phyloP scores from a whole-genome alignment of 2,797 vertebrate genomes.

The Propithecus deckenii region DNA sequence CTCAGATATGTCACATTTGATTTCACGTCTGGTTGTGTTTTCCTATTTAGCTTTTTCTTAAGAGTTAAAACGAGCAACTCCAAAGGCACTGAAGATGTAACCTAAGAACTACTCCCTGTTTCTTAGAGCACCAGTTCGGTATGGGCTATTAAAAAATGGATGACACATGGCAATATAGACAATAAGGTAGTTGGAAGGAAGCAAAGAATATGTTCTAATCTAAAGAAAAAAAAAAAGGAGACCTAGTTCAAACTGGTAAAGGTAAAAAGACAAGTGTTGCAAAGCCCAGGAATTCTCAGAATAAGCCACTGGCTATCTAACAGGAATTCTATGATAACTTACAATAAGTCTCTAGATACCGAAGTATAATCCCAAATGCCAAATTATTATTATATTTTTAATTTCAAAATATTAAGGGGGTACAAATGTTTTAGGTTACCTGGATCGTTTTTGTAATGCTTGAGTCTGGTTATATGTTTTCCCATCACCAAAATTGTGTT shows the following conservation, averaged over 20 bases:
- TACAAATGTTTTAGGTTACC: too few relatives aligned
- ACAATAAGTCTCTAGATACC: not conserved
- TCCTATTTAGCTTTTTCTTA: not conserved
- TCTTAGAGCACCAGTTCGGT: not conserved
- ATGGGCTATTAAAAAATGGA: not conserved
- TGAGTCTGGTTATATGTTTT: too few relatives aligned
- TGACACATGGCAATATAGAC: not conserved
- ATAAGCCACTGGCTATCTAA: not conserved
- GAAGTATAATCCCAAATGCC: not conserved
- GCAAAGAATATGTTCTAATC: not conserved
- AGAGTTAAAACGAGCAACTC: not conserved
- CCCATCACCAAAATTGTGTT: too few relatives aligned
- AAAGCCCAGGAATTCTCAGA: not conserved
- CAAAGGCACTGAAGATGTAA: not conserved
- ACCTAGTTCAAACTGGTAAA: not conserved
- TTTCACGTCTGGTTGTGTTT: not conserved
- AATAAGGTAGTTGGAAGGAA: not conserved
- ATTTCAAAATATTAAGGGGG: not conserved
- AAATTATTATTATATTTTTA: not conserved
- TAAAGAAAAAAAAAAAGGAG: not conserved
- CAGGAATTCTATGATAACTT: not conserved
- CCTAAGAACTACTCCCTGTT: not conserved
- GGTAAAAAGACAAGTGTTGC: not conserved
- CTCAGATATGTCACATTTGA: not conserved
- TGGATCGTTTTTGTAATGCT: too few relatives aligned